phyloP scores from a whole-genome alignment of 2,113 vertebrate species.

The Rhadina sibilatrix region DNA sequence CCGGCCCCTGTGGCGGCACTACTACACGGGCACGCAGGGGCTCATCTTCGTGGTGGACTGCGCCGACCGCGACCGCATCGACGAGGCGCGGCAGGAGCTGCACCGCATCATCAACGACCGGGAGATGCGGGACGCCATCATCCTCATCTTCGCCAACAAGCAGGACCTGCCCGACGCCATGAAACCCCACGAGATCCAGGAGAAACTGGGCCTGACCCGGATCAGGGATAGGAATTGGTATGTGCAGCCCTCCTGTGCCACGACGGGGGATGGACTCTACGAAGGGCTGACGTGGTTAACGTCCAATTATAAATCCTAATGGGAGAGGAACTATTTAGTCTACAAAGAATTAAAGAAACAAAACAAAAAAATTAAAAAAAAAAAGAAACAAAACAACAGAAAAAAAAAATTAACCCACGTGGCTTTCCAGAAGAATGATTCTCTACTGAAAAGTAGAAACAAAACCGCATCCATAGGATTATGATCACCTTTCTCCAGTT shows the following conservation, averaged over 20 bases:
- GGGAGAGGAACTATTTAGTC: constrained; percentile 73
- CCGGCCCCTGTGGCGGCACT: constrained; percentile 96
- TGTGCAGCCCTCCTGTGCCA: constrained; percentile 98
- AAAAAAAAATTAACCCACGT: constrained; percentile 67
- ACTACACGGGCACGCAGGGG: constrained; percentile 98
- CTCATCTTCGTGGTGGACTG: constrained; percentile 99
- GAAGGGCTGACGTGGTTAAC: constrained; percentile 99
- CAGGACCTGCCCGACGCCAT: constrained; percentile 99
- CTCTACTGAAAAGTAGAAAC: constrained; percentile 68
- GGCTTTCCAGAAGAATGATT: constrained; percentile 74
- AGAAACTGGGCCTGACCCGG: constrained; percentile 98
- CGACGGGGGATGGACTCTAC: constrained; percentile 96
- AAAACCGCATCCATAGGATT: constrained; percentile 84
- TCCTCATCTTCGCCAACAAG: constrained; percentile 99
- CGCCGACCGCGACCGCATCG: constrained; percentile 97
- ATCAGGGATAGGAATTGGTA: constrained; percentile 99
- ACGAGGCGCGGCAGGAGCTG: constrained; percentile 97
- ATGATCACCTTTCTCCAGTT: constrained; percentile 71
- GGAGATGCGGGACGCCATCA: constrained; percentile 99
- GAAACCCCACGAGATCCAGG: constrained; percentile 99
- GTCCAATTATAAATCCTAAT: constrained; percentile 99
- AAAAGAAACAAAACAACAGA: constrained; percentile 64
- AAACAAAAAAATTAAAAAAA: constrained; percentile 29
- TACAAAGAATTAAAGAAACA: constrained; percentile 72
- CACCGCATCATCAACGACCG: constrained; percentile 99